phyloP scores from a whole-genome alignment of 1,140 invertebrate genomes.

The Drosophila kurseongensis region DNA sequence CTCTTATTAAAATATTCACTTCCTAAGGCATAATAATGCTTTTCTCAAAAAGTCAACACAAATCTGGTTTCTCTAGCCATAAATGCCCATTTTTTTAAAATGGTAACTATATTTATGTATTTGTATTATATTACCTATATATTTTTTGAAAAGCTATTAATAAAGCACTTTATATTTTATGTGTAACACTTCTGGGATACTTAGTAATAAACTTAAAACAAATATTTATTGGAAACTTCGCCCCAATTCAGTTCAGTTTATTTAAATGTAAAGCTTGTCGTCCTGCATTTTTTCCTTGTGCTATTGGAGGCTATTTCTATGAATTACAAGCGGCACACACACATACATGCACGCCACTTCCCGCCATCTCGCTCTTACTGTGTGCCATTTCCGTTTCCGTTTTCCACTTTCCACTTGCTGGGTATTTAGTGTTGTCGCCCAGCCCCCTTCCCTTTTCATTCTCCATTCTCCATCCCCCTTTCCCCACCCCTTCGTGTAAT shows the following conservation, averaged over 20 bases:
- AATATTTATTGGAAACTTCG: background rate
- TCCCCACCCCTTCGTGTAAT: constrained; percentile 44
- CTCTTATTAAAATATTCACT: too few species aligned
- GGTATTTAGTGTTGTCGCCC: constrained; percentile 68
- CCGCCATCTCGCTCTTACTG: constrained; percentile 45
- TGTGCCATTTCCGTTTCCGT: constrained; percentile 79
- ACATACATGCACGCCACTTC: constrained; percentile 14
- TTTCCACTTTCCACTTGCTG: constrained; percentile 80
- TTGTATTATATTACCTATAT: too few species aligned
- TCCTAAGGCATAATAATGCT: too few species aligned
- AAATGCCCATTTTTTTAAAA: too few species aligned
- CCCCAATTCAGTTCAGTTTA: background rate
- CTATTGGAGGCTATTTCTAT: constrained; percentile 57
- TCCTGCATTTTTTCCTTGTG: background rate
- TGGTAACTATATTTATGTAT: too few species aligned
- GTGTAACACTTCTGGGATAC: background rate
- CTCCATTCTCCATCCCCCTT: background rate
- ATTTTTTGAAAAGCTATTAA: too few species aligned
- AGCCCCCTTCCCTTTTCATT: background rate
- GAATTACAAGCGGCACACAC: constrained; percentile 67
- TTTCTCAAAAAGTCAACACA: too few species aligned
- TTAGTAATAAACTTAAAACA: background rate
- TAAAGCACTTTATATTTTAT: too few species aligned
- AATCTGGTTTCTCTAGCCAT: too few species aligned
- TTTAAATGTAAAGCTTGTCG: background rate